Conservation (phyloP, 2,113 vertebrate species). For the Sylvietta virens region DNA sequence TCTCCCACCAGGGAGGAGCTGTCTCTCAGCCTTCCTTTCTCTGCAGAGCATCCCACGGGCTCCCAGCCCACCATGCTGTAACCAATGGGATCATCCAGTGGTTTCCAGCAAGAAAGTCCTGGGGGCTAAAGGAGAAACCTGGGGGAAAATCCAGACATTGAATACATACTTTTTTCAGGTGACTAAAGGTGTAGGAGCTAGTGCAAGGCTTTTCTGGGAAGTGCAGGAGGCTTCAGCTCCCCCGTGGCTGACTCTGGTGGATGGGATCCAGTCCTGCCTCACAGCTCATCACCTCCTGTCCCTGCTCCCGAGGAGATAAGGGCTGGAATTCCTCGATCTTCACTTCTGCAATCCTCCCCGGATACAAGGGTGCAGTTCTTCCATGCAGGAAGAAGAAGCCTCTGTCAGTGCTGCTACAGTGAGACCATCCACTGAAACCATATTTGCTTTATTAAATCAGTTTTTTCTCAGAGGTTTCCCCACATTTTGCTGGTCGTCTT, state of each 20-base stretch:
- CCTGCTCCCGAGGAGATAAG: background rate
- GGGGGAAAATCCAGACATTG: background rate
- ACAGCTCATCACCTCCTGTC: background rate
- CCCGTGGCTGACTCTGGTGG: background rate
- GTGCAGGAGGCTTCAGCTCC: background rate
- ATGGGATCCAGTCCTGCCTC: background rate
- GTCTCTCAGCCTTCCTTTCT: background rate
- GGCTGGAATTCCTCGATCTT: background rate
- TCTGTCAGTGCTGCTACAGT: background rate
- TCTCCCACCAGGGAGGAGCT: background rate
- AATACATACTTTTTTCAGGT: background rate
- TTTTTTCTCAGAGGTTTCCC: background rate
- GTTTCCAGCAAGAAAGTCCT: background rate
- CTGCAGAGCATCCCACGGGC: background rate
- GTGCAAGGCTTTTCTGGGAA: background rate
- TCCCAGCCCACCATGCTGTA: background rate
- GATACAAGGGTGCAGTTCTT: background rate
- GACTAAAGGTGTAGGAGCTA: background rate
- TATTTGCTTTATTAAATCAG: background rate
- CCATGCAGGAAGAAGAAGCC: background rate
- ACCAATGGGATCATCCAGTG: accelerated
- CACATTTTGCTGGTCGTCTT: background rate
- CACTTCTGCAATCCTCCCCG: background rate
- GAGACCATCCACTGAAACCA: background rate
- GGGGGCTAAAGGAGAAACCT: background rate